Evolutionary conservation across 2,113 vertebrate genomes (phyloP).

Genomic region (Nothocercus nigrocapillus): DNA sequence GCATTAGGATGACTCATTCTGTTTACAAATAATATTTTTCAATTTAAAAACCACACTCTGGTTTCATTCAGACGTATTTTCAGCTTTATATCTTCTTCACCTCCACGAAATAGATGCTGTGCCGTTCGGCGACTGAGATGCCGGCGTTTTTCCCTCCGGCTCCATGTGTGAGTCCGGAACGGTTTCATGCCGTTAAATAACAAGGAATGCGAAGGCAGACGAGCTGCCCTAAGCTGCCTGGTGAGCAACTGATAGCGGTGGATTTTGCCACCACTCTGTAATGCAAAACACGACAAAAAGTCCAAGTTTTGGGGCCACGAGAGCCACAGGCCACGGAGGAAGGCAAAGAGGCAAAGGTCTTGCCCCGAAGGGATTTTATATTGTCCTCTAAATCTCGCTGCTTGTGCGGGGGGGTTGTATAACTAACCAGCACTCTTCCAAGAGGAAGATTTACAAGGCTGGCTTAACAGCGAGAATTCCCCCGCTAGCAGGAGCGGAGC

Average conservation of each 20-base stretch:
- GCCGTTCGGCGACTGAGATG: neutral
- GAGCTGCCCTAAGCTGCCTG: accelerated
- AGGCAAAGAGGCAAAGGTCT: neutral
- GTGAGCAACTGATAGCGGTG: neutral
- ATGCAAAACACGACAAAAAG: neutral
- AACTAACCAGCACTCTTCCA: neutral
- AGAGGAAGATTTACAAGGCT: neutral
- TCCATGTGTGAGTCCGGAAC: accelerated
- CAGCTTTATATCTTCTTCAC: neutral
- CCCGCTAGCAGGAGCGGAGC: neutral
- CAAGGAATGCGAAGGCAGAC: neutral
- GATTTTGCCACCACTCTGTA: neutral
- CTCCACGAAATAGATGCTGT: accelerated
- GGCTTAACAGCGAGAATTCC: neutral
- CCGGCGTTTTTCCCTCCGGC: neutral
- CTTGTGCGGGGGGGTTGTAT: neutral
- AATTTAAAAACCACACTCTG: neutral
- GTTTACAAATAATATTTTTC: neutral
- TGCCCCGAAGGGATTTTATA: neutral
- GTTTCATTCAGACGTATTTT: neutral
- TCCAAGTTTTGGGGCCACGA: neutral
- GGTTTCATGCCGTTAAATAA: no score
- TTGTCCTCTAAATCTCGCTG: accelerated
- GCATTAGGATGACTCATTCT: neutral
- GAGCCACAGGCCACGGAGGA: neutral